Percentiles rank a stretch among this genome's conserved stretches.
Evolutionary conservation across 2,113 vertebrate genomes (phyloP).

Genomic region (Cepphus grylle): DNA sequence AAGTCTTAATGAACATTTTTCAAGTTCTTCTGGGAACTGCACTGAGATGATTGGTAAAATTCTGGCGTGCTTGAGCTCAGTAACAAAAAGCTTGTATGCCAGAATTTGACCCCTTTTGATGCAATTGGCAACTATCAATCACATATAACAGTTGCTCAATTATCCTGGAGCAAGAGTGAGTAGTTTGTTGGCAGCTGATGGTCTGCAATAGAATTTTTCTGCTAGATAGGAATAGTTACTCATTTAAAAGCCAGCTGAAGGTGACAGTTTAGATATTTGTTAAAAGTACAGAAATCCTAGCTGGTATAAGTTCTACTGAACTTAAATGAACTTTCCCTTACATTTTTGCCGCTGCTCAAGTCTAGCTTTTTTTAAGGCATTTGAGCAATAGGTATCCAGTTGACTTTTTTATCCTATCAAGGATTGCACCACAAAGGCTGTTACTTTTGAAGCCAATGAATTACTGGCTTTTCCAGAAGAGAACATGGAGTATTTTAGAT

Average conservation of each 20-base stretch:
- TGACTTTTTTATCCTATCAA: not conserved
- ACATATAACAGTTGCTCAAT: rapidly evolving
- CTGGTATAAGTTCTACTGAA: not conserved
- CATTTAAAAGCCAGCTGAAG: not conserved
- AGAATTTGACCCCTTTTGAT: not conserved
- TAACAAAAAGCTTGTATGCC: not conserved
- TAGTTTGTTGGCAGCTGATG: not conserved
- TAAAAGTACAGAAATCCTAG: not conserved
- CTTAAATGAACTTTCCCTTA: not conserved
- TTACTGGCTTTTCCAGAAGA: not conserved
- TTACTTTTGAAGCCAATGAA: not conserved
- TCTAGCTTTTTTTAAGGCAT: not conserved
- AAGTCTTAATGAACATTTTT: not conserved
- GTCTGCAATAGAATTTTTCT: not conserved
- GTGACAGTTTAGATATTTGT: not conserved
- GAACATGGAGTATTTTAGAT: not conserved
- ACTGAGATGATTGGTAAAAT: not conserved
- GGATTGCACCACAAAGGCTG: not conserved
- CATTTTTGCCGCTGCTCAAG: not conserved
- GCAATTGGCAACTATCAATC: not conserved
- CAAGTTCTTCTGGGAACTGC: not conserved
- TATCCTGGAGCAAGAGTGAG: not conserved
- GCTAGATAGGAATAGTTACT: not conserved
- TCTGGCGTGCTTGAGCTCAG: not conserved
- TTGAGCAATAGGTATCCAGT: not conserved